phyloP scores from a whole-genome alignment of 2,888 invertebrate species.

The Dynastes hyllus region DNA sequence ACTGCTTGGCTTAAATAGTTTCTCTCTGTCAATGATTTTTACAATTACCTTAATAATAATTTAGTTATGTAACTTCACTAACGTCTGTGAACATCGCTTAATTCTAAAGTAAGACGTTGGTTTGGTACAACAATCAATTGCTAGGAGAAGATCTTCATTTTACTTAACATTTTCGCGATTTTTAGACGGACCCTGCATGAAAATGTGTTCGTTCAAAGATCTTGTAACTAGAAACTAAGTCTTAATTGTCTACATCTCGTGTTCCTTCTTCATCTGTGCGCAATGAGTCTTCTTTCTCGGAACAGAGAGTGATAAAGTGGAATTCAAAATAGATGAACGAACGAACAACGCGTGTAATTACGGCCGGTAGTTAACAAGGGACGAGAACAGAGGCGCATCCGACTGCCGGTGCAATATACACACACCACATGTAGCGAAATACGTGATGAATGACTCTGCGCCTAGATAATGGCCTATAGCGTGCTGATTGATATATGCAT shows the following conservation, averaged over 20 bases:
- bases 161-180: no score
- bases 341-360: slow-evolving; percentile 9
- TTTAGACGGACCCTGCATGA: no score
- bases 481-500: slow-evolving; percentile 19
- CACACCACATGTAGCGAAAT: slow-evolving; percentile 8
- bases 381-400: not conserved
- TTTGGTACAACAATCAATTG: no score
- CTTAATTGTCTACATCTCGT: not conserved
- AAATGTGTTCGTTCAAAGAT: not conserved
- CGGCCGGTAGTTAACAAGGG: slow-evolving; percentile 8
- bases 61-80: no score
- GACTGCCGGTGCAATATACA: not conserved
- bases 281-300: not conserved
- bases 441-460: slow-evolving; percentile 9
- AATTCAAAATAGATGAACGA: slow-evolving; percentile 5
- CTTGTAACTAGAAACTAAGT: not conserved
- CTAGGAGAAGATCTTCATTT: no score
- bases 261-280: not conserved
- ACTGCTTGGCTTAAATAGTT: no score
- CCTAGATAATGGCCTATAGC: slow-evolving; percentile 11
- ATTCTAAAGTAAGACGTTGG: no score
- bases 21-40: no score
- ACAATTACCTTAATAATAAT: no score
- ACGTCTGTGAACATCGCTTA: no score
- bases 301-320: slow-evolving; percentile 4